Percentiles rank a stretch among this genome's conserved stretches.
These are phyloP conservation scores for Bombus sylvicola DNA, from an alignment of 1,140 invertebrate genomes.

Conservation along the genomic window DNA sequence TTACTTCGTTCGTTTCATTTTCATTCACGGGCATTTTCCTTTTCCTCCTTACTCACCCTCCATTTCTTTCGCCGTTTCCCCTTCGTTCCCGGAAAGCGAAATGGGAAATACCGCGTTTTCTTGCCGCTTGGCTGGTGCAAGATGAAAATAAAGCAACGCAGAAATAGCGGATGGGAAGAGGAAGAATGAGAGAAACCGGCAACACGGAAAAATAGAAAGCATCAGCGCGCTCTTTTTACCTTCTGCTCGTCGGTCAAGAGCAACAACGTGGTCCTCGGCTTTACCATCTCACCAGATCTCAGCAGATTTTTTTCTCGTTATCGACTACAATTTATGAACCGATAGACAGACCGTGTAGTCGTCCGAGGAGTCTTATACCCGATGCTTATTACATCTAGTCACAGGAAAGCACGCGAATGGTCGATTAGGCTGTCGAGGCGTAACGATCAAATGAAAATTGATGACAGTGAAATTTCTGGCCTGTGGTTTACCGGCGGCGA, in stretches of 20 bases:
- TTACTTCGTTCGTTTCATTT: neutral
- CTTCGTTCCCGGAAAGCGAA: neutral
- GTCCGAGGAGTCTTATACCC: neutral
- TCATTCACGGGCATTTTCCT: neutral
- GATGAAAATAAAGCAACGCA: neutral
- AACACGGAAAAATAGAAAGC: constrained; percentile 40
- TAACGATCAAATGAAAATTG: no score
- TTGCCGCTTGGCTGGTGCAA: neutral
- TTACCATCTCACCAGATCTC: neutral
- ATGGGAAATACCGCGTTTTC: constrained; percentile 15
- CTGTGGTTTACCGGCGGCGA: no score
- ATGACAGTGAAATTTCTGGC: no score
- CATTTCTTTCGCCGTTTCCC: neutral
- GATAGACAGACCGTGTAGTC: neutral
- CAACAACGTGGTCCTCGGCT: neutral
- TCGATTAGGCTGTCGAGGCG: neutral
- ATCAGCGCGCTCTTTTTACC: constrained; percentile 15
- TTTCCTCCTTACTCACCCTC: neutral
- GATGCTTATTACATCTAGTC: neutral
- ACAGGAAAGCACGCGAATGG: neutral
- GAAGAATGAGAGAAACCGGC: constrained; percentile 8
- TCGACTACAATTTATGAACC: neutral
- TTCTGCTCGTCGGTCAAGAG: neutral
- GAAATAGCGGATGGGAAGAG: neutral
- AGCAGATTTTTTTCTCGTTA: no score